These are phyloP conservation scores for Gobio occitaniae DNA, from an alignment of 2,797 vertebrate genomes.

Conservation along the genomic window DNA sequence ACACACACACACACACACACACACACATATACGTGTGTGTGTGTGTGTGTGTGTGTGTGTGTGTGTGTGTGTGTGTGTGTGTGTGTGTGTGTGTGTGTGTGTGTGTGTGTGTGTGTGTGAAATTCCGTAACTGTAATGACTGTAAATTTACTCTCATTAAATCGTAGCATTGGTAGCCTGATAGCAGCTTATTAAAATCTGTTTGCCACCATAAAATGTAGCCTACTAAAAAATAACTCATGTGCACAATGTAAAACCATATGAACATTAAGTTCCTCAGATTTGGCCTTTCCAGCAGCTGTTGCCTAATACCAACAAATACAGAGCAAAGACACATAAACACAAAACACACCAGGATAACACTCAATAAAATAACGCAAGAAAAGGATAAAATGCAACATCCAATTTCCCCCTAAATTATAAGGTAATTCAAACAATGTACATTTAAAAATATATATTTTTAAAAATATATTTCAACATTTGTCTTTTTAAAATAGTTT, in stretches of 20 bases:
- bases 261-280: not conserved
- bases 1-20: not conserved
- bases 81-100: too few species aligned
- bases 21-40: not conserved
- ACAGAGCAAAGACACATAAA: not conserved
- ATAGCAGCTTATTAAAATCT: not conserved
- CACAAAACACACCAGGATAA: not conserved
- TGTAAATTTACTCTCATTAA: not conserved
- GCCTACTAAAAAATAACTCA: not conserved
- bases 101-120: not conserved
- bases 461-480: not conserved
- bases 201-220: not conserved
- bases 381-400: not conserved
- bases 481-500: not conserved
- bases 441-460: not conserved
- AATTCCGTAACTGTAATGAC: not conserved
- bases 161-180: too few species aligned
- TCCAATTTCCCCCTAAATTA: not conserved
- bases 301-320: not conserved
- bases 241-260: not conserved
- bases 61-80: too few species aligned
- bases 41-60: too few species aligned
- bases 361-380: not conserved
- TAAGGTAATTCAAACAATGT: not conserved
- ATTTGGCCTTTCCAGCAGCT: not conserved